phyloP scores from a whole-genome alignment of 1,140 invertebrate genomes.

The Papilio helenus region DNA sequence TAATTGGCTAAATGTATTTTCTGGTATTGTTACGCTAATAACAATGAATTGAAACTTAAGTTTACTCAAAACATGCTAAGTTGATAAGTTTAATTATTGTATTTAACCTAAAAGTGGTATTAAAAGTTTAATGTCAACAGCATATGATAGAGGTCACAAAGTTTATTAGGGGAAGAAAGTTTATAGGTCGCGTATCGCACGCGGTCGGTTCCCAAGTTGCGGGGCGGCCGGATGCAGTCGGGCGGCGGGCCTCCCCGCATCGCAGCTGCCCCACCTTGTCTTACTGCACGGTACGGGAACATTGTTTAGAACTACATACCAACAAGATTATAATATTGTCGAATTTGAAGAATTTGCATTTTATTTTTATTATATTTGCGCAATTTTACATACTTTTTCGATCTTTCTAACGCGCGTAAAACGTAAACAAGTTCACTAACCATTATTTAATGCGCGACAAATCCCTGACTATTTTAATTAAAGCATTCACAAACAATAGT shows the following conservation, averaged over 20 bases:
- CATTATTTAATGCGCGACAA: neutral
- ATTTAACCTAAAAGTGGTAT: neutral
- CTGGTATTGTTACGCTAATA: no score
- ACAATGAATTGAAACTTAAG: no score
- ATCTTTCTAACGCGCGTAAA: neutral
- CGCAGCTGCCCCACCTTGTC: constrained; percentile 1
- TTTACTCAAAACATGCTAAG: no score
- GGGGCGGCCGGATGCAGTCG: neutral
- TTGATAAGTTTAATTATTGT: neutral
- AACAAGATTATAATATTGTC: neutral
- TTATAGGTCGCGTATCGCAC: neutral
- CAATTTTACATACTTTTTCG: neutral
- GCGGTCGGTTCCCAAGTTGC: neutral
- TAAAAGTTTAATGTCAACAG: constrained; percentile 9
- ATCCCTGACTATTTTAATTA: neutral
- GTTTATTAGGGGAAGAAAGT: constrained; percentile 16
- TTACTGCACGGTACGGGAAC: neutral
- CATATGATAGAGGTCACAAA: constrained; percentile 5
- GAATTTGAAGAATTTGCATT: neutral
- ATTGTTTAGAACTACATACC: neutral
- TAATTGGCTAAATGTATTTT: neutral
- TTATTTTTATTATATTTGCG: neutral
- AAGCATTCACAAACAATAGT: constrained; percentile 64
- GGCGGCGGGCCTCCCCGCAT: neutral
- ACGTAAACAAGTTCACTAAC: neutral